phyloP scores from a whole-genome alignment of 2,113 vertebrate genomes.

The Heterocephalus glaber region DNA sequence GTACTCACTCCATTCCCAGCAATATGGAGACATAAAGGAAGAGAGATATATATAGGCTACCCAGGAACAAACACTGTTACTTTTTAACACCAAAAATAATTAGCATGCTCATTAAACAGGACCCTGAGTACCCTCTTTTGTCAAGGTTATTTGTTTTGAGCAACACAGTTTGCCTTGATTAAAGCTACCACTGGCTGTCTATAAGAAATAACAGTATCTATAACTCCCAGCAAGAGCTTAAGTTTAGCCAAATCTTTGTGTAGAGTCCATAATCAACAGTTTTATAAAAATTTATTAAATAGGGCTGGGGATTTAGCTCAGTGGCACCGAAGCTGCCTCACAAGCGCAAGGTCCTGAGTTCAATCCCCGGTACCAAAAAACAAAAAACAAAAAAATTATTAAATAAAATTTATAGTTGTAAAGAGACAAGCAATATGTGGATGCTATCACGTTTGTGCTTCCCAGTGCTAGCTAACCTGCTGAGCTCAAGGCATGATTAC shows the following conservation, averaged over 20 bases:
- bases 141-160: constrained; percentile 62
- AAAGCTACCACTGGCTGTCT: constrained; percentile 5
- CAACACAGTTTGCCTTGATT: constrained; percentile 30
- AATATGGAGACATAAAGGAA: neutral
- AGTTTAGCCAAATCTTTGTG: neutral
- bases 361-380: too few species aligned
- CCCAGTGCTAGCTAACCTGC: neutral
- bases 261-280: neutral
- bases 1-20: neutral
- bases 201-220: constrained; percentile 36
- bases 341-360: too few species aligned
- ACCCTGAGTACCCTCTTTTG: neutral
- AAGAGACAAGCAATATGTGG: constrained; percentile 2
- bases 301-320: too few species aligned
- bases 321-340: too few species aligned
- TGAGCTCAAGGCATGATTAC: neutral
- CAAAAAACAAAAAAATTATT: constrained; percentile 27
- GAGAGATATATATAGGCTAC: neutral
- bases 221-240: constrained; percentile 23
- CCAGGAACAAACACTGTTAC: neutral
- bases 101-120: neutral
- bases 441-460: neutral
- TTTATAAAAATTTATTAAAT: constrained; percentile 15
- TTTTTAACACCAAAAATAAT: constrained; percentile 32
- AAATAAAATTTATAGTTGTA: neutral